Evolutionary conservation across 1,140 invertebrate genomes (phyloP).

Genomic region (Drosophila suzukii): DNA sequence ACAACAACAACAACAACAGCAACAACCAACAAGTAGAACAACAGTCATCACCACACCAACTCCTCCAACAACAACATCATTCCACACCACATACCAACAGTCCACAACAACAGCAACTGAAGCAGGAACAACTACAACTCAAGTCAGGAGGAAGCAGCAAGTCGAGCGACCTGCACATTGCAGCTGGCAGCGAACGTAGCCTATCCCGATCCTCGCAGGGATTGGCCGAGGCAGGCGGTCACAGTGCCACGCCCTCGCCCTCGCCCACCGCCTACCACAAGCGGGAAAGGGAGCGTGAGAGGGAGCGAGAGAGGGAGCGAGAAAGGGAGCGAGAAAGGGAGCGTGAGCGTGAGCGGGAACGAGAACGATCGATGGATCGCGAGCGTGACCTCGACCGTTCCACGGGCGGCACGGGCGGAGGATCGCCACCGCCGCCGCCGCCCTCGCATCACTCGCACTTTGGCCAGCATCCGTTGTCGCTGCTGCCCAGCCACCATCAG

Average conservation of each 20-base stretch:
- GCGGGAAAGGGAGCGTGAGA: slow-evolving; percentile 28
- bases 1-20: slow-evolving; percentile 53
- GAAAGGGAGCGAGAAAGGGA: slow-evolving; percentile 33
- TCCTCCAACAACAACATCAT: slow-evolving; percentile 66
- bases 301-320: slow-evolving; percentile 34
- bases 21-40: slow-evolving; percentile 64
- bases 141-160: slow-evolving; percentile 27
- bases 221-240: slow-evolving; percentile 18
- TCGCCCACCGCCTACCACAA: slow-evolving; percentile 46
- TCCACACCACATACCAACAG: slow-evolving; percentile 68
- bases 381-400: slow-evolving; percentile 51
- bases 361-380: slow-evolving; percentile 48
- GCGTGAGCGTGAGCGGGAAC: slow-evolving; percentile 21
- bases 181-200: slow-evolving; percentile 53
- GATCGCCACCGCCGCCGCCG: slow-evolving; percentile 52
- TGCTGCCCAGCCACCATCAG: slow-evolving; percentile 65
- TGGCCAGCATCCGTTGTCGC: slow-evolving; percentile 61
- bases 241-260: slow-evolving; percentile 60
- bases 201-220: slow-evolving; percentile 63
- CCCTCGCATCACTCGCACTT: slow-evolving; percentile 66
- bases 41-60: slow-evolving; percentile 47
- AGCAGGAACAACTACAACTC: slow-evolving; percentile 39
- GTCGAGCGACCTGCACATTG: slow-evolving; percentile 39
- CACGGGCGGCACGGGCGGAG: not conserved
- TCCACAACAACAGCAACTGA: slow-evolving; percentile 44